Conservation (phyloP, 2,113 vertebrate species). For the Panthera uncia region DNA sequence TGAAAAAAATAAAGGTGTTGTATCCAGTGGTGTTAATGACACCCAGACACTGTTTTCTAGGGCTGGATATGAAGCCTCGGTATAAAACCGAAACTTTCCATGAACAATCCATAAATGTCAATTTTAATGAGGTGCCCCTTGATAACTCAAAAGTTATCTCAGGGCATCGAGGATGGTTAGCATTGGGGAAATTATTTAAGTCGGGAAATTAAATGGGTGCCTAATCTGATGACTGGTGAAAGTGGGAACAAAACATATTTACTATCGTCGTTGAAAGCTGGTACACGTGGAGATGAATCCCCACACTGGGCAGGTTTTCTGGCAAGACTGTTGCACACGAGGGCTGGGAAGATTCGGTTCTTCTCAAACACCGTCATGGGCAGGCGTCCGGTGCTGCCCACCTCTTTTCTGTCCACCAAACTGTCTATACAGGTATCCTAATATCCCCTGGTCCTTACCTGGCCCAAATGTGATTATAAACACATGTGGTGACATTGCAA, state of each 20-base stretch:
- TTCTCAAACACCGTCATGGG: background rate
- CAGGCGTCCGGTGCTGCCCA: background rate
- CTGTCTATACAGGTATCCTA: background rate
- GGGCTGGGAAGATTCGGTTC: background rate
- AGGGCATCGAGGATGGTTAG: background rate
- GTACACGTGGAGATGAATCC: background rate
- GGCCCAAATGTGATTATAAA: background rate
- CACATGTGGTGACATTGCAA: background rate
- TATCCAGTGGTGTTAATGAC: background rate
- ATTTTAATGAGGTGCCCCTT: background rate
- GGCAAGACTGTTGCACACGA: background rate
- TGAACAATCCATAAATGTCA: background rate
- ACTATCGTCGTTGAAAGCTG: background rate
- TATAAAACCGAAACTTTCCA: background rate
- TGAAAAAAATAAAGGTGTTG: background rate
- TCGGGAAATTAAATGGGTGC: background rate
- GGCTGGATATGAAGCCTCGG: background rate
- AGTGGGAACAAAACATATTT: background rate
- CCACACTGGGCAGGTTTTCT: accelerated
- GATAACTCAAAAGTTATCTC: background rate
- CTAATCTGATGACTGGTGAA: background rate
- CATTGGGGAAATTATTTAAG: background rate
- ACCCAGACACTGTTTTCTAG: background rate
- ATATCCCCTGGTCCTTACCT: background rate
- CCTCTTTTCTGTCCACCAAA: background rate